Evolutionary conservation across 2,888 invertebrate species (phyloP).

Genomic region (Yponomeuta malinellus): DNA sequence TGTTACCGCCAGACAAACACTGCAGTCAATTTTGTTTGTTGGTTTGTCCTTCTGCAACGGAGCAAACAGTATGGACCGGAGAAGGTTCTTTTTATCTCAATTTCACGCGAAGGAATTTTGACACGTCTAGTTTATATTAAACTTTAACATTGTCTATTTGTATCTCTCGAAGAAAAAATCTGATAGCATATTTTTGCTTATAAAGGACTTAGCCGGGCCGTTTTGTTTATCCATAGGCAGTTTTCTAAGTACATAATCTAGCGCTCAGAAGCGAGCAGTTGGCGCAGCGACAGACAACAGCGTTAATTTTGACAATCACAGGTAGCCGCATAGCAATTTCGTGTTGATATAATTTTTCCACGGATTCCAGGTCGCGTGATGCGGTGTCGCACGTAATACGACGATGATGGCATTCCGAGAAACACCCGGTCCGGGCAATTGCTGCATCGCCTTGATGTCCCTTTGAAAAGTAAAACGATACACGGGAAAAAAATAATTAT

Average conservation of each 20-base stretch:
- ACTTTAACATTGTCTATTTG: too few relatives aligned
- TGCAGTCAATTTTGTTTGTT: too few relatives aligned
- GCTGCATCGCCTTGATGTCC: slow-evolving; percentile 4
- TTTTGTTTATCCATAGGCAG: too few relatives aligned
- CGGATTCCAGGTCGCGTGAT: slow-evolving; percentile 11
- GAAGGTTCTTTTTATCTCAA: too few relatives aligned
- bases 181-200: too few relatives aligned
- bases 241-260: background rate
- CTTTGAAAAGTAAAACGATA: background rate
- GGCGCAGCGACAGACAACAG: background rate
- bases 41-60: too few relatives aligned
- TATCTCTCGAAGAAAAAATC: too few relatives aligned
- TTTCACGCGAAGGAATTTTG: too few relatives aligned
- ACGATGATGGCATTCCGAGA: slow-evolving; percentile 15
- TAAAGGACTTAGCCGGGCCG: too few relatives aligned
- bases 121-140: too few relatives aligned
- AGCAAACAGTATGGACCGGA: too few relatives aligned
- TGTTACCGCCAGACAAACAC: too few relatives aligned
- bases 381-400: slow-evolving; percentile 8
- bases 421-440: slow-evolving; percentile 5
- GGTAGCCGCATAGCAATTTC: background rate
- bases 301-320: background rate
- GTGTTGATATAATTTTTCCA: background rate
- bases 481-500: background rate
- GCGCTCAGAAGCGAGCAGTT: background rate